phyloP scores from a whole-genome alignment of 2,113 vertebrate species.

The Cephalopholis sonnerati region DNA sequence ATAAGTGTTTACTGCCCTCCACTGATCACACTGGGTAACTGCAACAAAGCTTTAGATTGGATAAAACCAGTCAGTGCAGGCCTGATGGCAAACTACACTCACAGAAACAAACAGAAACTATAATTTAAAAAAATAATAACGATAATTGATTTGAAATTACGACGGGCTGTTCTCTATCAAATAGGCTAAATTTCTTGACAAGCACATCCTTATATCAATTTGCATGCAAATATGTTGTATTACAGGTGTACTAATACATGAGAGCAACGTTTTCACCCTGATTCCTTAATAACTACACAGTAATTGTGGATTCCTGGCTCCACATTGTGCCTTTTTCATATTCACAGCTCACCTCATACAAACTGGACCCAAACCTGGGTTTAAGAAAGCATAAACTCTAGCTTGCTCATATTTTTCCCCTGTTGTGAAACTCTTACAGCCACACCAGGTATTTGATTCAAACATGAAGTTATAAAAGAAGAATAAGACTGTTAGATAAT shows the following conservation, averaged over 20 bases:
- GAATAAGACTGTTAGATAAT: too few relatives aligned
- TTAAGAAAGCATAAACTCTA: not conserved
- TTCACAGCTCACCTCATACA: too few relatives aligned
- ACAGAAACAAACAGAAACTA: not conserved
- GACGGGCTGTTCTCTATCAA: not conserved
- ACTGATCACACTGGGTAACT: not conserved
- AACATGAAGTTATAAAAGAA: too few relatives aligned
- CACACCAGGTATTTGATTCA: not conserved
- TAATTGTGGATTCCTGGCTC: not conserved
- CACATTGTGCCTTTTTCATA: not conserved
- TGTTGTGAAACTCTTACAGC: not conserved
- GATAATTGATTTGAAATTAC: not conserved
- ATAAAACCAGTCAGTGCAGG: not conserved
- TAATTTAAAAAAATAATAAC: not conserved
- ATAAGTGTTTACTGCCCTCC: not conserved
- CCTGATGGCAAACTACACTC: too few relatives aligned
- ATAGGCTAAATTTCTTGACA: not conserved
- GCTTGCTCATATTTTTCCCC: too few relatives aligned
- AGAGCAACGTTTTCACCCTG: not conserved
- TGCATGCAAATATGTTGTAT: not conserved
- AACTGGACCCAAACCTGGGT: not conserved
- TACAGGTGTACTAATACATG: not conserved
- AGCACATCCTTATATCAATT: not conserved
- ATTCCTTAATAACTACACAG: not conserved
- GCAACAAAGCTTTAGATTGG: not conserved